A percentile compares a stretch with the other conserved stretches of the same genome.
Evolutionary conservation across 2,113 vertebrate genomes (phyloP).

Genomic region (Toxotes chatareus): DNA sequence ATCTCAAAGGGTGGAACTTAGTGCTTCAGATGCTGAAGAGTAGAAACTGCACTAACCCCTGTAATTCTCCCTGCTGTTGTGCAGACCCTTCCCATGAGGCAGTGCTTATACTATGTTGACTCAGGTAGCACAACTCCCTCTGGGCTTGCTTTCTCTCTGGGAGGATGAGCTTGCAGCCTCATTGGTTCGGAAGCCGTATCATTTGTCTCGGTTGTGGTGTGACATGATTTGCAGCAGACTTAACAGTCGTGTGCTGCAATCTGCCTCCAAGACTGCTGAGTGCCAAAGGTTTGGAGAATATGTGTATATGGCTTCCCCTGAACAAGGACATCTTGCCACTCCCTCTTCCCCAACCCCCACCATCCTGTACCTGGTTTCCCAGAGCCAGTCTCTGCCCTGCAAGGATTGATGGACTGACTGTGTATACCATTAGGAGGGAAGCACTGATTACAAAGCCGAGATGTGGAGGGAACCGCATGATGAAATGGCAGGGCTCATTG

Average conservation of each 20-base stretch:
- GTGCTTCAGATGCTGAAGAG: constrained; percentile 2
- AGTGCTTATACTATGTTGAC: neutral
- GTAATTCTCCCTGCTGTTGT: constrained; percentile 5
- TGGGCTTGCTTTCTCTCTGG: constrained; percentile 36
- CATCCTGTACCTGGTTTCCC: constrained; percentile 51
- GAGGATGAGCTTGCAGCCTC: constrained; percentile 68
- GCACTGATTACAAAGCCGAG: constrained; percentile 65
- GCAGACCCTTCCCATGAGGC: constrained; percentile 17
- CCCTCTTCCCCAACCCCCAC: constrained; percentile 60
- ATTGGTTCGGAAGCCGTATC: constrained; percentile 58
- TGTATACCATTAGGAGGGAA: constrained; percentile 67
- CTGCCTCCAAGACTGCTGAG: constrained; percentile 66
- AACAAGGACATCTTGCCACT: constrained; percentile 71
- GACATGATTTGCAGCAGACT: constrained; percentile 73
- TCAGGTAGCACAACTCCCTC: constrained; percentile 32
- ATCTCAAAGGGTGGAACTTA: constrained; percentile 12
- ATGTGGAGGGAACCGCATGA: constrained; percentile 55
- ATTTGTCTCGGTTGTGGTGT: constrained; percentile 67
- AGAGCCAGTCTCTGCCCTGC: constrained; percentile 47
- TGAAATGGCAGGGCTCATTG: constrained; percentile 48
- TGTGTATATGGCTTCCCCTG: constrained; percentile 56
- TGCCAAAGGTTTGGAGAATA: constrained; percentile 59
- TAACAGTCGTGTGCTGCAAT: constrained; percentile 55
- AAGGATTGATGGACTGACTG: constrained; percentile 74
- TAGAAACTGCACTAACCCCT: neutral